A percentile compares a stretch with the other conserved stretches of the same genome.
Conservation (phyloP, 2,113 vertebrate species). For the Melanostigma gelatinosum region DNA sequence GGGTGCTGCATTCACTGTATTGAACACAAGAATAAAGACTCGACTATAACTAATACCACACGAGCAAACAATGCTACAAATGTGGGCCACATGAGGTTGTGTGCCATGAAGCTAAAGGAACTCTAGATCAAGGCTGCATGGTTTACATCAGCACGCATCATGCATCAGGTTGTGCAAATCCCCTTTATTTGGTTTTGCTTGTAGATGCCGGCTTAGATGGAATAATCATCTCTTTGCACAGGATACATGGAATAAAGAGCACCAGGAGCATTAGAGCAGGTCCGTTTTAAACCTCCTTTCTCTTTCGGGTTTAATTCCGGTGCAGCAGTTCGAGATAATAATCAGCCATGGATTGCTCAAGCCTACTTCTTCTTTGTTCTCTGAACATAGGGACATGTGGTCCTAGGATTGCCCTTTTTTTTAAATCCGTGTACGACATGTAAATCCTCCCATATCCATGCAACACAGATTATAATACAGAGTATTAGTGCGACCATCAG, state of each 20-base stretch:
- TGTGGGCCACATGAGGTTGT: not conserved
- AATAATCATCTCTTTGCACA: conserved; percentile 21
- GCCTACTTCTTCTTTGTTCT: not conserved
- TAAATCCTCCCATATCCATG: conserved; percentile 9
- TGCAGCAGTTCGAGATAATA: not conserved
- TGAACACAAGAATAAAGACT: not conserved
- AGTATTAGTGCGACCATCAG: conserved; percentile 7
- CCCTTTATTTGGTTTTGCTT: not conserved
- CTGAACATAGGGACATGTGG: not conserved
- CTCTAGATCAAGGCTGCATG: not conserved
- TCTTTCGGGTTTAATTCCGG: conserved; percentile 9
- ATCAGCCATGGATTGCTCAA: not conserved
- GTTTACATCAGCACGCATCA: not conserved
- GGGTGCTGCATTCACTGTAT: not conserved
- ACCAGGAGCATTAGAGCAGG: conserved; percentile 1
- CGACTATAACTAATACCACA: not conserved
- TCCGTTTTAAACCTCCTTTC: not conserved
- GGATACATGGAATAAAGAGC: conserved; percentile 26
- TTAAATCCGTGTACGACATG: conserved; percentile 10
- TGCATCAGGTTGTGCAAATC: not conserved
- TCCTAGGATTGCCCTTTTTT: not conserved
- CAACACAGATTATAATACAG: conserved; percentile 14
- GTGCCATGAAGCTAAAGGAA: not conserved
- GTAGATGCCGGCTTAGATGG: not conserved
- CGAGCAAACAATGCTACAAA: not conserved